A percentile compares a stretch with the other conserved stretches of the same genome.
Evolutionary conservation across 1,140 invertebrate species (phyloP).

Genomic region (Campoletis sonorensis): DNA sequence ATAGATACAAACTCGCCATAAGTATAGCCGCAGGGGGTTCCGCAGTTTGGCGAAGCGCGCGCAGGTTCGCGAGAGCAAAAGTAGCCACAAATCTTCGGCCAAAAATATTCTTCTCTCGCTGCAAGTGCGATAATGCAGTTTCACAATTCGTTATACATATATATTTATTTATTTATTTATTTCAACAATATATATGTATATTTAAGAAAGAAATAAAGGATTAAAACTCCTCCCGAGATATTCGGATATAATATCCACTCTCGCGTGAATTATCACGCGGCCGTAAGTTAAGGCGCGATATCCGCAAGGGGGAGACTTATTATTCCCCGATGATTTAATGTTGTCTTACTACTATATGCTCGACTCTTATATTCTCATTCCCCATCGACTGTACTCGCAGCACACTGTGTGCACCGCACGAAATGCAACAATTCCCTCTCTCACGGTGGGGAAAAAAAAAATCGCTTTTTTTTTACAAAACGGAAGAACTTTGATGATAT

Average conservation of each 20-base stretch:
- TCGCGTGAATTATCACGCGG: slow-evolving; percentile 68
- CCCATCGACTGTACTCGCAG: background rate
- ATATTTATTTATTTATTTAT: background rate
- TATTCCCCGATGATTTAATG: slow-evolving; percentile 51
- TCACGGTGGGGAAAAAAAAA: background rate
- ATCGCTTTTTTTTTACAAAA: background rate
- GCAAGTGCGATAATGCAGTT: slow-evolving; percentile 36
- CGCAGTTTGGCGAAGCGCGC: slow-evolving; percentile 38
- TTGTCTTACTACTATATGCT: slow-evolving; percentile 50
- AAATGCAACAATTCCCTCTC: slow-evolving; percentile 27
- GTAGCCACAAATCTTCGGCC: slow-evolving; percentile 61
- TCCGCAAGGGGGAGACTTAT: slow-evolving; percentile 45
- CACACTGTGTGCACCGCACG: background rate
- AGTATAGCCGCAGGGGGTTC: slow-evolving; percentile 64
- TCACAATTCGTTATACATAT: background rate
- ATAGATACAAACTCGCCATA: slow-evolving; percentile 44
- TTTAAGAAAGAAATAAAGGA: slow-evolving; percentile 62
- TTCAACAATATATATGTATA: background rate
- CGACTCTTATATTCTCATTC: slow-evolving; percentile 40
- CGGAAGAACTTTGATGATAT: background rate
- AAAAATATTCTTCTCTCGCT: slow-evolving; percentile 49
- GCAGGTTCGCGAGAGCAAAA: slow-evolving; percentile 11
- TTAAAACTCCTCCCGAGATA: slow-evolving; percentile 59
- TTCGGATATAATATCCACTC: slow-evolving; percentile 62
- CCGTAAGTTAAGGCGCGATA: slow-evolving; percentile 55